A percentile compares a stretch with the other conserved stretches of the same genome.
These are phyloP conservation scores for Drosophila tanythrix DNA, from an alignment of 2,888 invertebrate genomes.

Conservation along the genomic window DNA sequence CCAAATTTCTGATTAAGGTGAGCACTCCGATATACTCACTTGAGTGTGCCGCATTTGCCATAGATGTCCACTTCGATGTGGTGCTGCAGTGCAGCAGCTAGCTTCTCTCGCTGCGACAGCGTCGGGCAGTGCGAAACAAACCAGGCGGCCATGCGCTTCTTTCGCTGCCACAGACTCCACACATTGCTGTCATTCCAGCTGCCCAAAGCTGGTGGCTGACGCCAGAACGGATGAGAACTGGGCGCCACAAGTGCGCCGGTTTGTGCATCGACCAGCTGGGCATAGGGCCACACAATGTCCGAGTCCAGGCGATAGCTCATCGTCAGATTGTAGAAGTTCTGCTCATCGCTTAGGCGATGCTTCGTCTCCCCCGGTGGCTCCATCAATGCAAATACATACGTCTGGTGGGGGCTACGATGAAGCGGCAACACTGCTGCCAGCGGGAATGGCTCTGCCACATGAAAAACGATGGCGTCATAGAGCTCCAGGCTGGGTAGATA, in stretches of 20 bases:
- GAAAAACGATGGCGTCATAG: slow-evolving; percentile 86
- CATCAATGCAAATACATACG: slow-evolving; percentile 86
- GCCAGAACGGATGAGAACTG: slow-evolving; percentile 69
- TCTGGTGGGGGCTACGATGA: slow-evolving; percentile 83
- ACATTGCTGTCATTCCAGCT: slow-evolving; percentile 61
- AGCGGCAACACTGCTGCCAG: slow-evolving; percentile 81
- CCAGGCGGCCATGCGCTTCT: slow-evolving; percentile 86
- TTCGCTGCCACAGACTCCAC: slow-evolving; percentile 68
- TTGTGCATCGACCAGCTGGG: slow-evolving; percentile 74
- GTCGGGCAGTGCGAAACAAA: slow-evolving; percentile 86
- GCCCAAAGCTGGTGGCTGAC: slow-evolving; percentile 46
- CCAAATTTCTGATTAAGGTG: neutral
- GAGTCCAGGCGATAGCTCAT: slow-evolving; percentile 87
- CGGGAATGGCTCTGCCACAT: slow-evolving; percentile 84
- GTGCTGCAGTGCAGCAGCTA: slow-evolving; percentile 86
- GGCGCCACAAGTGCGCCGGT: slow-evolving; percentile 79
- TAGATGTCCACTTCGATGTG: slow-evolving; percentile 87
- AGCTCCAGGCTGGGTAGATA: slow-evolving; percentile 80
- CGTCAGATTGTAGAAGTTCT: slow-evolving; percentile 86
- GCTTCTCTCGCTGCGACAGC: slow-evolving; percentile 84
- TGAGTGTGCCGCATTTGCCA: slow-evolving; percentile 87
- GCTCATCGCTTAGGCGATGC: slow-evolving; percentile 79
- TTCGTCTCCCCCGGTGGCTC: slow-evolving; percentile 85
- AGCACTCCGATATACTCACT: slow-evolving; percentile 59
- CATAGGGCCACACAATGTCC: slow-evolving; percentile 85